Evolutionary conservation across 2,888 invertebrate genomes (phyloP), one percentile per base, ranked within the genome.

Genomic region (Pristionchus maxplancki): DNA sequence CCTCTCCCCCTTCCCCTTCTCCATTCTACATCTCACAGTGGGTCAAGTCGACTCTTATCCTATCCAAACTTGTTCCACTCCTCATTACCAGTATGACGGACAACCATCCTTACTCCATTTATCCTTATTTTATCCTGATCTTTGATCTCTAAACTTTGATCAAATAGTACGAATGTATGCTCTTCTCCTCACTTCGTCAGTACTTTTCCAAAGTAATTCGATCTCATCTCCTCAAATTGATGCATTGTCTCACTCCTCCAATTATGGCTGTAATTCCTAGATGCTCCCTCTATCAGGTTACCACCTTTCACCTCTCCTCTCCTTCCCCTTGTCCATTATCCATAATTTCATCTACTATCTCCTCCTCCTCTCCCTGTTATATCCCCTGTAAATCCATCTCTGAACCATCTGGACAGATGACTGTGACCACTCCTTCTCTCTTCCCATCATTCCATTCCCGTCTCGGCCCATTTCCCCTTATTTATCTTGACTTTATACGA

Each of bases 41-140:
- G 74, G 74, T 74, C 74, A 74, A 74, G 74, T 74, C 24, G 37
- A 24, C 64, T 31, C 64, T 40, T 74, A 67, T 67, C 74, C 40
- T 74, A 74, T 74, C 74, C 24, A 74, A 74, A 74, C 74, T 74
- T 40, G 74, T 74, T 74, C 74, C 40, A 74, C 74, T 40, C 74
- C 13, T 40, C 20, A 37, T 74, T 40, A 74, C 74, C 37, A 37
- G 37, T 74, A 74, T 74, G 74, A 74, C 40, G 9, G 11, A 74
- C 74, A 40, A 24, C 13, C 28, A 9, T 15, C 28, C 64, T 64
- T 15, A 9, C 64, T 24, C 58, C 44, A 44, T 44, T 44, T 44
- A 44, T 44, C 8, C 44, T 11, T 44, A 44, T 44, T 28, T 8
- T 64, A 17, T 9, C 8, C 13, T 67, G 64, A 67, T 67, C 64